These are phyloP conservation scores for Drosophila eugracilis DNA, from an alignment of 1,140 invertebrate genomes.

Conservation along the genomic window DNA sequence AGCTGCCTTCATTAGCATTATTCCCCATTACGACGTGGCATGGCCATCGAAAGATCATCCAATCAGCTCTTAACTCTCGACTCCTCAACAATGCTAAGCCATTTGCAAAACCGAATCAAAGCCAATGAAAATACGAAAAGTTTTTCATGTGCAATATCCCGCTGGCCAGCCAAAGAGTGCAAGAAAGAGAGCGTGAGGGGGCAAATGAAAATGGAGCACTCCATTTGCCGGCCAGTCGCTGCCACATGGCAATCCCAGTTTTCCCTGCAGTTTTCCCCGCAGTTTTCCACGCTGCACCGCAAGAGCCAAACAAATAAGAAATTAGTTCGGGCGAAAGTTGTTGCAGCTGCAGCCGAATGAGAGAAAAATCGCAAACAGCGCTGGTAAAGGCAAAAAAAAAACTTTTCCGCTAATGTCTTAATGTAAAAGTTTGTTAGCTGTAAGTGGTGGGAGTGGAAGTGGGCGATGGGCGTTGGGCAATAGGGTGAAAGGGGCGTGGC, in stretches of 20 bases:
- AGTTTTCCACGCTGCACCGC: constrained; percentile 38
- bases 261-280: constrained; percentile 8
- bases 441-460: constrained; percentile 35
- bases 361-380: constrained; percentile 64
- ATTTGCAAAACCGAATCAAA: constrained; percentile 60
- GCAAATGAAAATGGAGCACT: constrained; percentile 77
- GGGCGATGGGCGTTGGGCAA: background rate
- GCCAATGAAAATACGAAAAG: constrained; percentile 72
- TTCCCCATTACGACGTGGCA: constrained; percentile 23
- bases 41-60: constrained; percentile 61
- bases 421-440: constrained; percentile 80
- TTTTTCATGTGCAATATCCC: constrained; percentile 74
- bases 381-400: constrained; percentile 46
- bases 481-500: background rate
- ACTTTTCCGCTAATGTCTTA: constrained; percentile 82
- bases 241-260: constrained; percentile 21
- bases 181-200: background rate
- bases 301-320: constrained; percentile 79
- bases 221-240: constrained; percentile 51
- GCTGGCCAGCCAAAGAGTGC: constrained; percentile 35
- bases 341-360: constrained; percentile 71
- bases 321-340: constrained; percentile 78
- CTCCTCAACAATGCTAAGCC: constrained; percentile 57
- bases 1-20: constrained; percentile 39
- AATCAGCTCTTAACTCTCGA: constrained; percentile 42